Base-by-base conservation (phyloP, 2,888 invertebrate species). In the Stenotaenia linearis region DNA sequence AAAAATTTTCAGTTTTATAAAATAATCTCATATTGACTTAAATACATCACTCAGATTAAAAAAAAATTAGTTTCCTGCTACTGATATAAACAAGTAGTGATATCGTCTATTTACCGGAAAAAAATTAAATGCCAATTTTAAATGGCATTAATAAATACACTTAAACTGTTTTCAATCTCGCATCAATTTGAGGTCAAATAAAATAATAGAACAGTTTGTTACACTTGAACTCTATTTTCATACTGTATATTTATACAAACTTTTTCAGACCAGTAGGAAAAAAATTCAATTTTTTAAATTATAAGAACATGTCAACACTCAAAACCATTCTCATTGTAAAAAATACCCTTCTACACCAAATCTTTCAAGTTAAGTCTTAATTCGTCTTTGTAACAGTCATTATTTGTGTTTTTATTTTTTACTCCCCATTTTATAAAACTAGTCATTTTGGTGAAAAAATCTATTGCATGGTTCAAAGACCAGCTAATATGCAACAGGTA, bases 401-500 rank as follows among this genome's bases (percentile, higher is more conserved):
- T 74, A 10, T 74, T 10, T 61, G 7, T 45, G 15, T 45, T 45
- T 45, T 45, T 45, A 6, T 21, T 21, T 56, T 56, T 18, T 7
- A 4, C 4, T 15, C 12, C 45, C 30, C 30, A 18, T 74, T 74
- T 28, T 74, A 74, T 15, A 74, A 74, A 74, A 74, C 74, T 74
- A 74, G 74, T 74, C 25, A 74, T 76, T 76, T 76, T 30, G 30
- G 76, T 32, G 76, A 35, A 76, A 76, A 74, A 76, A 76, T 28
- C 74, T 74, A 45, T 77, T 32, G 50, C 77, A 2, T 77, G 77
- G 77, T 77, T 18, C 77, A 77, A 76, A 37, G 50, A 45, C 77
- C 77, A 77, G 77, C 77, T 45, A 77, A 77, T 40, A 45, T 77
- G 21, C 32, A 77, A 77, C 77, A 77, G 37, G 35, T 45, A 32